Conservation (phyloP, 2,888 invertebrate genomes). For the Stomorhina lunata region DNA sequence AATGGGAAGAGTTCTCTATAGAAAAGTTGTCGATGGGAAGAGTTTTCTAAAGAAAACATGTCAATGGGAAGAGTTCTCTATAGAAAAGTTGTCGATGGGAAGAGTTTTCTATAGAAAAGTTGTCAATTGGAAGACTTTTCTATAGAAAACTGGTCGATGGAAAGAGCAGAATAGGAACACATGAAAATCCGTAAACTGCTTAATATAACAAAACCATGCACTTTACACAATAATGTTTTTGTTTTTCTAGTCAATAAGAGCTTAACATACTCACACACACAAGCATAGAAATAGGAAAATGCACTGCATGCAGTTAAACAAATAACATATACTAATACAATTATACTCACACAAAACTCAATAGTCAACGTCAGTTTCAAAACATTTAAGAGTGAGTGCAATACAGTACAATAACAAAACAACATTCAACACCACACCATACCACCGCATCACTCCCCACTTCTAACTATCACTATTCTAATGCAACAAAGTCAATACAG, state of each 20-base stretch:
- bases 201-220: slow-evolving; percentile 38
- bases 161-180: too few relatives aligned
- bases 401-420: slow-evolving; percentile 35
- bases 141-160: too few relatives aligned
- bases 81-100: too few relatives aligned
- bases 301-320: slow-evolving; percentile 33
- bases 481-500: slow-evolving; percentile 64
- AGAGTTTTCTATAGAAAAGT: too few relatives aligned
- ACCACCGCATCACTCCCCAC: slow-evolving; percentile 23
- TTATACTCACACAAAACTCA: slow-evolving; percentile 40
- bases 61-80: too few relatives aligned
- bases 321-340: slow-evolving; percentile 26
- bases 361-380: slow-evolving; percentile 54
- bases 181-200: too few relatives aligned
- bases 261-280: slow-evolving; percentile 24
- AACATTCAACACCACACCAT: slow-evolving; percentile 22
- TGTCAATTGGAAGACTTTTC: too few relatives aligned
- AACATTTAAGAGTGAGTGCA: too few relatives aligned
- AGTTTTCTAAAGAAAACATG: too few relatives aligned
- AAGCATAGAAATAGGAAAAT: background rate
- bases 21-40: too few relatives aligned
- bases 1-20: too few relatives aligned
- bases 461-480: slow-evolving; percentile 60
- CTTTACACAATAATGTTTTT: slow-evolving; percentile 36
- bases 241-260: slow-evolving; percentile 21